Conservation (phyloP, 2,113 vertebrate genomes). For the Micromys minutus region DNA sequence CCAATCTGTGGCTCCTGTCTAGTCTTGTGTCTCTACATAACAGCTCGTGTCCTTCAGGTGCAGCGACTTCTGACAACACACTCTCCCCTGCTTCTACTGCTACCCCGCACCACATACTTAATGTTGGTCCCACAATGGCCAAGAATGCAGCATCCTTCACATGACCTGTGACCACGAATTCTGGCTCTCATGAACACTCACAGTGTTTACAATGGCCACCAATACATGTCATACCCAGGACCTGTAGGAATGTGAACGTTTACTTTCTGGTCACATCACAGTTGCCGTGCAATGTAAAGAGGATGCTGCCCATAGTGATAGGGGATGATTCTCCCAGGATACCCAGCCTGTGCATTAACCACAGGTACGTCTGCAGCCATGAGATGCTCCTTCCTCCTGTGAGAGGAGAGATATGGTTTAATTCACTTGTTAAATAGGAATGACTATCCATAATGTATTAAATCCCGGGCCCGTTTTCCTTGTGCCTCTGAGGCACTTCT, state of each 20-base stretch:
- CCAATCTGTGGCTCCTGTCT: not conserved
- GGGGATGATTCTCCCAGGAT: not conserved
- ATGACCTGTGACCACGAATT: accelerated
- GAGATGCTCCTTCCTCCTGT: not conserved
- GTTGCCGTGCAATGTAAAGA: not conserved
- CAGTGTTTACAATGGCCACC: accelerated
- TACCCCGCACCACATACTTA: not conserved
- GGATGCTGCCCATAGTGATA: not conserved
- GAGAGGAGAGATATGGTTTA: not conserved
- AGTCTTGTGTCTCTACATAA: not conserved
- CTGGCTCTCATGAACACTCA: not conserved
- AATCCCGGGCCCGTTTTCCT: not conserved
- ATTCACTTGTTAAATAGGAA: not conserved
- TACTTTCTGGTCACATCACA: not conserved
- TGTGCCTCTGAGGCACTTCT: not conserved
- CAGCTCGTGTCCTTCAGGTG: no score
- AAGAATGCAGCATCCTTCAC: accelerated
- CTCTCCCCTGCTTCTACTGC: not conserved
- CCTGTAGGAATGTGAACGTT: not conserved
- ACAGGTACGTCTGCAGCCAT: not conserved
- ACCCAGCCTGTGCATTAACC: not conserved
- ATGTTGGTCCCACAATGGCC: accelerated
- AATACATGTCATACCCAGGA: not conserved
- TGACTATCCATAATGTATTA: not conserved
- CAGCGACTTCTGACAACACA: not conserved